Base-by-base conservation (phyloP, 2,888 invertebrate species). In the Hydropsyche betteni region DNA sequence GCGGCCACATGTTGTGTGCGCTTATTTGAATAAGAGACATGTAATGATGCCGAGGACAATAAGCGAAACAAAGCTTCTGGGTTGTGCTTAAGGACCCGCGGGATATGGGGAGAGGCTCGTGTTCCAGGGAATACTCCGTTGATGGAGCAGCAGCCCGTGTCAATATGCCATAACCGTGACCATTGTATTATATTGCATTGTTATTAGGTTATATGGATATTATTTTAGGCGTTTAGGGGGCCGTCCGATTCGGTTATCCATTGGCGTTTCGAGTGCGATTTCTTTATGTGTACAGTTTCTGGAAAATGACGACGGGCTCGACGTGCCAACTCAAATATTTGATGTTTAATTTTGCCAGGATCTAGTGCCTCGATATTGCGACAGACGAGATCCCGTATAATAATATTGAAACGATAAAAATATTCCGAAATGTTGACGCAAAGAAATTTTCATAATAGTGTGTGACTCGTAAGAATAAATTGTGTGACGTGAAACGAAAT, bases 11-110 rank as follows among this genome's bases (percentile, higher is more conserved):
- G 77, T 75, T 74, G 74, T 77, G 72, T 16, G 58, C 10, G 44
- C 44, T 44, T 64, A 64, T 74, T 75, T 74, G 77, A 74, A 75
- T 77, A 77, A 77, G 77, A 74, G 74, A 74, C 75, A 75, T 75
- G 74, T 77, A 77, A 77, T 77, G 77, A 77, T 75, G 74, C 74
- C 74, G 68, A 44, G 44, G 74, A 68, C 64, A 64, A 68, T 68
- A 50, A 68, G 52, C 64, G 74, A 70, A 72, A 75, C 77, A 77
- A 77, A 74, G 72, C 64, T 34, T 51, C 61, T 69, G 69, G 75
- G 44, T 69, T 52, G 69, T 70, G 69, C 61, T 75, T 75, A 75
- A 70, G 75, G 70, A 44, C 70, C 70, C 50, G 51, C 51, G 64
- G 71, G 64, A 75, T 75, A 71, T 64, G 51, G 75, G 58, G 68